Conservation (phyloP, 2,888 invertebrate genomes). For the Junonia oenone region DNA sequence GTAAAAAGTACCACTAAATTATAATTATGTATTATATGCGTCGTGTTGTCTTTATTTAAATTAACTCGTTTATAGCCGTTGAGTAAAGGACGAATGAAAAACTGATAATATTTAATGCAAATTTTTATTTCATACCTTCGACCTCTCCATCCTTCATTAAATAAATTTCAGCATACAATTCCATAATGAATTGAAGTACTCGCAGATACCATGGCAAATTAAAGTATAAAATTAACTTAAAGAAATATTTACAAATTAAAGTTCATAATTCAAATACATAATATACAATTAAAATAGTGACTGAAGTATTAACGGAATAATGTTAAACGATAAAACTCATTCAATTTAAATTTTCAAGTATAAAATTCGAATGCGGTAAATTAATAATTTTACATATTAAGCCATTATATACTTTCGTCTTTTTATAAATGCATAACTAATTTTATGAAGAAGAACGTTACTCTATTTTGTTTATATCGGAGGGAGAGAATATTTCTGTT, state of each 20-base stretch:
- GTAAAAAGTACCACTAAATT: constrained; percentile 62
- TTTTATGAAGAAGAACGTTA: constrained; percentile 31
- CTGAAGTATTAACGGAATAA: constrained; percentile 60
- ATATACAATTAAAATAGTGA: constrained; percentile 77
- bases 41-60: constrained; percentile 44
- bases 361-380: constrained; percentile 46
- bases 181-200: constrained; percentile 62
- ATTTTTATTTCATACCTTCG: constrained; percentile 72
- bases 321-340: constrained; percentile 55
- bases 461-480: constrained; percentile 31
- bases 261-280: constrained; percentile 60
- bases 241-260: constrained; percentile 76
- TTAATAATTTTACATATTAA: constrained; percentile 36
- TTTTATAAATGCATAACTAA: constrained; percentile 35
- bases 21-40: constrained; percentile 60
- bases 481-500: constrained; percentile 30
- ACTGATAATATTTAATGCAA: constrained; percentile 61
- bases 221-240: constrained; percentile 69
- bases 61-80: constrained; percentile 17
- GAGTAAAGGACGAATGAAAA: constrained; percentile 47
- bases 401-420: constrained; percentile 39
- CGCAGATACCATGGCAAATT: constrained; percentile 72
- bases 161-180: constrained; percentile 64
- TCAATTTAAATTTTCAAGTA: constrained; percentile 49
- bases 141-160: constrained; percentile 69